Evolutionary conservation across 2,888 invertebrate species (phyloP).

Genomic region (Girardia tigrina): DNA sequence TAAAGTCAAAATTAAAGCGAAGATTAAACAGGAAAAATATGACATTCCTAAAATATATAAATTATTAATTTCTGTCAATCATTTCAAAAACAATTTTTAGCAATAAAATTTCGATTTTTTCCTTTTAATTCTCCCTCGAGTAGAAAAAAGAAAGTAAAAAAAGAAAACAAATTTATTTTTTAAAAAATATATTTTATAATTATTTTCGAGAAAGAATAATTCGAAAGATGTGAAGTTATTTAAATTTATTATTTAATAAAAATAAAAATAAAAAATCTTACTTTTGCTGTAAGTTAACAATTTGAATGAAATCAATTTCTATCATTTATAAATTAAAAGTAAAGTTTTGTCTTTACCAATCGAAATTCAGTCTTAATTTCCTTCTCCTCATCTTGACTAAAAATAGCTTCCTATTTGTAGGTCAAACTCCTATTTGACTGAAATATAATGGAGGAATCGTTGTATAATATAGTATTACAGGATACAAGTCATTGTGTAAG

Average conservation of each 20-base stretch:
- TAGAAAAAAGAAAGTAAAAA: no score
- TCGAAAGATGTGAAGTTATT: no score
- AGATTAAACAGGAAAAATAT: no score
- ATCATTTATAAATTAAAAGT: neutral
- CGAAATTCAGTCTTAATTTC: neutral
- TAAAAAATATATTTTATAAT: no score
- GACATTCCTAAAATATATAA: no score
- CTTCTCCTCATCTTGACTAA: conserved; percentile 10
- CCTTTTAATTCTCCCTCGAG: no score
- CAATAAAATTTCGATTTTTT: no score
- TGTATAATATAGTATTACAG: conserved; percentile 10
- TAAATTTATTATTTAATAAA: neutral
- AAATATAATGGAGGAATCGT: neutral
- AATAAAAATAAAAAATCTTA: neutral
- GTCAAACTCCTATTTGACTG: conserved; percentile 20
- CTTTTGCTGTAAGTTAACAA: neutral
- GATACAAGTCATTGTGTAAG: neutral
- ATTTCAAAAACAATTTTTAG: no score
- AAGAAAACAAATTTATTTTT: no score
- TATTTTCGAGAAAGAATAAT: no score
- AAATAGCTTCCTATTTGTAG: conserved; percentile 12
- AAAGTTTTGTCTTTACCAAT: conserved; percentile 10
- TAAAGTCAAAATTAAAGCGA: no score
- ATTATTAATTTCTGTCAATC: no score
- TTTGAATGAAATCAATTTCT: conserved; percentile 23